Evolutionary conservation across 1,140 invertebrate genomes (phyloP).

Genomic region (Helicoverpa zea): DNA sequence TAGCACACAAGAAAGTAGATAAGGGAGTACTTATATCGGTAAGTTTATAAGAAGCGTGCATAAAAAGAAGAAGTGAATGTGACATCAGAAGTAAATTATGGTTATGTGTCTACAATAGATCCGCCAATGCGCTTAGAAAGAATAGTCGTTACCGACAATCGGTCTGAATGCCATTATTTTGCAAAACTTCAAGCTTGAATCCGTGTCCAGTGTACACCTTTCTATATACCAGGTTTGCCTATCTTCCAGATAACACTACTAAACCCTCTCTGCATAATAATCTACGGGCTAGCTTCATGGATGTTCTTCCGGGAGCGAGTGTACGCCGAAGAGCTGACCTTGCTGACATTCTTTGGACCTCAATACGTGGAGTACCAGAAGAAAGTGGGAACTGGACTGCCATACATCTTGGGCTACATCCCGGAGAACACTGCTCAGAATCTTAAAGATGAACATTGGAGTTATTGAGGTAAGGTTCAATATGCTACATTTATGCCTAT

Average conservation of each 20-base stretch:
- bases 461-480: conserved; percentile 52
- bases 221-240: too few species aligned
- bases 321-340: conserved; percentile 95
- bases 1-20: too few species aligned
- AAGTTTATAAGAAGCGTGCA: too few species aligned
- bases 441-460: conserved; percentile 62
- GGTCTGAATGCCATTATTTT: background rate
- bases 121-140: too few species aligned
- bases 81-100: too few species aligned
- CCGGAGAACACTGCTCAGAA: conserved; percentile 59
- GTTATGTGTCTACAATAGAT: too few species aligned
- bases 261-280: conserved; percentile 96
- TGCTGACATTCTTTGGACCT: conserved; percentile 97
- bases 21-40: too few species aligned
- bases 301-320: conserved; percentile 97
- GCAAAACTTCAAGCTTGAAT: too few species aligned
- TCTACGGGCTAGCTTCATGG: conserved; percentile 95
- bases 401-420: conserved; percentile 95
- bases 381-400: conserved; percentile 95
- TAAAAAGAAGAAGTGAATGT: too few species aligned
- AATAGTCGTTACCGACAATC: too few species aligned
- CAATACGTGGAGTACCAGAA: conserved; percentile 96
- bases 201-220: too few species aligned
- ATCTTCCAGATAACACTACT: conserved; percentile 92
- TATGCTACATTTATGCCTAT: too few species aligned